phyloP scores from a whole-genome alignment of 2,797 vertebrate species.

The Thripadectes ignobilis region DNA sequence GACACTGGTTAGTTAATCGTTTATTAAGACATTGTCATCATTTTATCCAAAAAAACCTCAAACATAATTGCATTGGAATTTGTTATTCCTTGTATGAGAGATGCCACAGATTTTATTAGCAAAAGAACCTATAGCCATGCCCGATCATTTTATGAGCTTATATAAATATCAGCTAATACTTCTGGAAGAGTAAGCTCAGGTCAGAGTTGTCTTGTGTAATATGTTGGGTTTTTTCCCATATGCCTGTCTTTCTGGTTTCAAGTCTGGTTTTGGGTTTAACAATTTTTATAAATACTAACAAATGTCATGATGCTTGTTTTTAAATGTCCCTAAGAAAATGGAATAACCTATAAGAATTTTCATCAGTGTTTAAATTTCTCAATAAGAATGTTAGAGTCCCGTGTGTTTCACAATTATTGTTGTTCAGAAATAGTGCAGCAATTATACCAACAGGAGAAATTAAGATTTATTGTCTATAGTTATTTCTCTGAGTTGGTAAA shows the following conservation, averaged over 20 bases:
- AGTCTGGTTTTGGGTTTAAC: background rate
- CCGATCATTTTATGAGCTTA: background rate
- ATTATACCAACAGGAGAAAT: background rate
- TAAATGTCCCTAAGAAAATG: background rate
- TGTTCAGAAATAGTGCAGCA: background rate
- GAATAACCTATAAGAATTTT: background rate
- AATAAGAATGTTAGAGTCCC: background rate
- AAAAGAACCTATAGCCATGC: background rate
- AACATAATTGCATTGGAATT: background rate
- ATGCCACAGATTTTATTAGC: background rate
- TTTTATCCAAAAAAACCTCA: background rate
- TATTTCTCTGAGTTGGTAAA: background rate
- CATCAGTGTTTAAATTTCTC: background rate
- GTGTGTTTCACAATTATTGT: background rate
- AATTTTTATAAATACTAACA: background rate
- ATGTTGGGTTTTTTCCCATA: fast-evolving
- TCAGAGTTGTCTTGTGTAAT: background rate
- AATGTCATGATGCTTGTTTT: background rate
- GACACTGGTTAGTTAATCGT: background rate
- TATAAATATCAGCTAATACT: background rate
- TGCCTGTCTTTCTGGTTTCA: background rate
- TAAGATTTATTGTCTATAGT: background rate
- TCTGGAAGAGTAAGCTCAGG: background rate
- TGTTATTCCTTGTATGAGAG: background rate
- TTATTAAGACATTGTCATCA: background rate